Conservation (phyloP, 2,113 vertebrate genomes). For the Daboia siamensis region DNA sequence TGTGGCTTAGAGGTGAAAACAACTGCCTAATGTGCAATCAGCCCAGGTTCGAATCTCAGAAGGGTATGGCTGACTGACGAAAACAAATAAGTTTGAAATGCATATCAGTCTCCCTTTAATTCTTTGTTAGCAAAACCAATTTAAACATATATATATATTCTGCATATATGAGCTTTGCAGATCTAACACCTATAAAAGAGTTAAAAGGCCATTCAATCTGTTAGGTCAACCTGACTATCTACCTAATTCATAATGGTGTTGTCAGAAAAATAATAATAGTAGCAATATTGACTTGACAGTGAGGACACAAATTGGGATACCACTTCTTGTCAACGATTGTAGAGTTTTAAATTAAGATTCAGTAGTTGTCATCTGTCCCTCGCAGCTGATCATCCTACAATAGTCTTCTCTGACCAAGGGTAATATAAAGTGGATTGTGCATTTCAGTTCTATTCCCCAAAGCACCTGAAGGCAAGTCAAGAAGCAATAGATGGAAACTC, state of each 20-base stretch:
- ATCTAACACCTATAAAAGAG: neutral
- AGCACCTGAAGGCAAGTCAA: neutral
- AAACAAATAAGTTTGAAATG: too few species aligned
- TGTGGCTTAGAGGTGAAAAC: too few species aligned
- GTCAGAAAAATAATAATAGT: neutral
- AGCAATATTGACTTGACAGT: neutral
- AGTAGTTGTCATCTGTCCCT: neutral
- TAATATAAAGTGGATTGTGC: neutral
- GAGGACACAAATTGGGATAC: neutral
- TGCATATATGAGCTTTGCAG: neutral
- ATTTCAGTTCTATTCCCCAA: neutral
- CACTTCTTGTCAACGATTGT: neutral
- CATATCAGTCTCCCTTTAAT: too few species aligned
- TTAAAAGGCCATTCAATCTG: neutral
- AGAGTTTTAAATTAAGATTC: neutral
- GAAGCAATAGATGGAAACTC: neutral
- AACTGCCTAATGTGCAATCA: too few species aligned
- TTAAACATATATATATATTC: neutral
- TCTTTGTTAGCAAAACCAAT: too few species aligned
- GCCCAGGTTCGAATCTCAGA: too few species aligned
- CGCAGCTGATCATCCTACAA: neutral
- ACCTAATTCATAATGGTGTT: neutral
- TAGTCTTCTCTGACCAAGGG: neutral
- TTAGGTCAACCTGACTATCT: neutral
- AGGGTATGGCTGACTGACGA: too few species aligned